Base-by-base conservation (phyloP, 2,888 invertebrate species). In the Drosophila mulleri region DNA sequence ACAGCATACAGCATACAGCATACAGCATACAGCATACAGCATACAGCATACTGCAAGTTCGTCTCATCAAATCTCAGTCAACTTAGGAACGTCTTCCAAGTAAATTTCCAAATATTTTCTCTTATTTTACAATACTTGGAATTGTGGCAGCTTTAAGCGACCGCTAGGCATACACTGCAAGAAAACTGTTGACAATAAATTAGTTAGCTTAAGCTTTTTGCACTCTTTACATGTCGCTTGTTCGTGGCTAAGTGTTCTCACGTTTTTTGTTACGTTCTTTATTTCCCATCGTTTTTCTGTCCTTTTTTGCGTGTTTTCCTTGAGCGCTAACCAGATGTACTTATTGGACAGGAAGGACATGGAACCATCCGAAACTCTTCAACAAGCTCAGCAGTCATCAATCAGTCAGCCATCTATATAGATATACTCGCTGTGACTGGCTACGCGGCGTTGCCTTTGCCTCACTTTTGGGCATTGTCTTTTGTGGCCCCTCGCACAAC, bases 391-490 rank as follows among this genome's bases (percentile, higher is more conserved):
- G 44, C 50, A 61, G 71, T 53, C 75, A 76, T 75, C 76, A 75
- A 75, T 75, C 76, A 75, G 70, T 66, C 71, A 70, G 16, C 11
- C 48, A 75, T 66, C 75, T 66, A 69, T 63, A 66, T 62, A 54
- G 62, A 67, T 69, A 67, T 69, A 42, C 52, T 18, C 39, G 14
- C 48, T 48, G 48, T 29, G 60, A 45, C 67, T 54, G 63, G 63
- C 47, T 42, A 39, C 56, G 50, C 56, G 56, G 44, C 44, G 35
- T 12, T 11, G 35, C 20, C 44, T 50, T 39, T 42, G 41, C 54
- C 56, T 41, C 53, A 53, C 12, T 39, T 42, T 32, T 48, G n/a
- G 45, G 29, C 20, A 53, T 23, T 58, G 39, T 41, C 42, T 62
- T 45, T 58, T 42, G 54, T 14, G n/a, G 26, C 48, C 29, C 48